phyloP scores from a whole-genome alignment of 2,113 vertebrate species.

The Excalfactoria chinensis region DNA sequence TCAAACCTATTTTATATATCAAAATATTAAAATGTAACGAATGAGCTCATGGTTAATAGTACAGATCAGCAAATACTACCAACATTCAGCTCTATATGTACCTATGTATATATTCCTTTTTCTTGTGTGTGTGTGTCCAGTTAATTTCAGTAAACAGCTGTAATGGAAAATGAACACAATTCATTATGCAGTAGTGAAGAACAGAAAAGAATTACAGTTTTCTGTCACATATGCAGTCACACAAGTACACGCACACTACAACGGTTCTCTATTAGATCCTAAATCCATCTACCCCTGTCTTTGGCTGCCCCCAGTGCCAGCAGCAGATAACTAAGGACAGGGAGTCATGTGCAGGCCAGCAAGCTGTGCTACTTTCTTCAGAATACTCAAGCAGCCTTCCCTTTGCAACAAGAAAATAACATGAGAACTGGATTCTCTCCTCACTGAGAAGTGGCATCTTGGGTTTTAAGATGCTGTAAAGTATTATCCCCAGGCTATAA shows the following conservation, averaged over 20 bases:
- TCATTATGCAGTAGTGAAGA: background rate
- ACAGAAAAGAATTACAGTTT: background rate
- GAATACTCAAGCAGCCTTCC: background rate
- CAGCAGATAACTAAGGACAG: background rate
- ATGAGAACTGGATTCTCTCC: background rate
- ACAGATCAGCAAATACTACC: background rate
- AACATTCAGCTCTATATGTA: background rate
- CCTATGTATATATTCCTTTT: background rate
- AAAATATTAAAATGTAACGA: background rate
- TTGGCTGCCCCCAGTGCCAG: background rate
- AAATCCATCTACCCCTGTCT: background rate
- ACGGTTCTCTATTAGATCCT: background rate
- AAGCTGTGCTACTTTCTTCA: background rate
- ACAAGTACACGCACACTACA: background rate
- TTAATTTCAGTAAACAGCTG: background rate
- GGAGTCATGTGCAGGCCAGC: background rate
- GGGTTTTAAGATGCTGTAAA: background rate
- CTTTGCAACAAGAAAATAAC: background rate
- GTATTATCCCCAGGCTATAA: background rate
- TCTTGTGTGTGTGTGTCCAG: background rate
- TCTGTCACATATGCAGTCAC: background rate
- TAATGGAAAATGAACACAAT: background rate
- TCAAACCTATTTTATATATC: background rate
- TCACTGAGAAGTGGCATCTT: background rate
- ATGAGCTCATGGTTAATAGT: background rate